phyloP scores from a whole-genome alignment of 2,113 vertebrate species.

The Morphnarchus princeps region DNA sequence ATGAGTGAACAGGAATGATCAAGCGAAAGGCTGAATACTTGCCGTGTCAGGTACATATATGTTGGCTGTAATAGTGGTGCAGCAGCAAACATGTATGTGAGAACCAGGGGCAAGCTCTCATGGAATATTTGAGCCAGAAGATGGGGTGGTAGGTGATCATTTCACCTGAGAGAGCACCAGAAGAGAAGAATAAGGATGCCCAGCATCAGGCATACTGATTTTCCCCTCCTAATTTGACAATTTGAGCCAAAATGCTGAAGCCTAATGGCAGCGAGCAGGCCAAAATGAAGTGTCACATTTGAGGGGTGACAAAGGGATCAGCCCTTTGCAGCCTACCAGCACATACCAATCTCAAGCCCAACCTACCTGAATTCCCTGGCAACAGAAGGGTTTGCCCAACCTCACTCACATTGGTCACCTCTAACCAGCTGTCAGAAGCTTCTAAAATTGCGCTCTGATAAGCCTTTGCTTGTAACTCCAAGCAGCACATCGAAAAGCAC shows the following conservation, averaged over 20 bases:
- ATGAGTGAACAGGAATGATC: background rate
- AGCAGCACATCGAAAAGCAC: background rate
- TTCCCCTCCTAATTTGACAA: background rate
- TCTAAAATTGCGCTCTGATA: background rate
- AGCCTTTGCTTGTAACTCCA: background rate
- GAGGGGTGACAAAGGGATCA: background rate
- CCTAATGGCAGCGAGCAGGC: background rate
- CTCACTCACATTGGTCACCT: background rate
- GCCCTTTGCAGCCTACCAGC: background rate
- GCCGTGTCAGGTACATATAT: fast-evolving
- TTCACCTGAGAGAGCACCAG: background rate
- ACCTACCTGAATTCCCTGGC: background rate
- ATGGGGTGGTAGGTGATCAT: background rate
- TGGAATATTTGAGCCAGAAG: background rate
- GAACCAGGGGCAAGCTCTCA: background rate
- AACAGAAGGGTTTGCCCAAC: background rate
- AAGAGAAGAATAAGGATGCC: background rate
- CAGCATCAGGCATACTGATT: background rate
- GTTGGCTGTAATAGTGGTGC: background rate
- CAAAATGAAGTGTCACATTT: background rate
- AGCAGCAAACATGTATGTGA: background rate
- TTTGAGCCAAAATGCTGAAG: background rate
- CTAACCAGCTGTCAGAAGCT: background rate
- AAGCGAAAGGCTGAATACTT: fast-evolving
- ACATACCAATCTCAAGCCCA: background rate